A percentile compares a stretch with the other conserved stretches of the same genome.
Evolutionary conservation across 2,113 vertebrate species (phyloP).

Genomic region (Phylloscopus trochiloides): DNA sequence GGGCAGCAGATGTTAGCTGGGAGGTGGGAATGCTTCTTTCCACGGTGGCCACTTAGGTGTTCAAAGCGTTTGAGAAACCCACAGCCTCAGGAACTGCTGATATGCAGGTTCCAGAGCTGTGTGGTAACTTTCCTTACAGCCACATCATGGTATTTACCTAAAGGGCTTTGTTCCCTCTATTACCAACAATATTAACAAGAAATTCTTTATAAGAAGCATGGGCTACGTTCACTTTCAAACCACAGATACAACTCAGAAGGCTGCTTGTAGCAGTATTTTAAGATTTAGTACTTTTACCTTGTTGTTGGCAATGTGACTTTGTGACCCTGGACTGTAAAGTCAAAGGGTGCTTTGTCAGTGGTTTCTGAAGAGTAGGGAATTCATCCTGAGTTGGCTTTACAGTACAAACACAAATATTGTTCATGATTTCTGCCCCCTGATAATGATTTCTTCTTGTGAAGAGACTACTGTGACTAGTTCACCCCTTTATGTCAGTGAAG

Average conservation of each 20-base stretch:
- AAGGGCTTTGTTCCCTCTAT: not conserved
- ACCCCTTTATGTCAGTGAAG: not conserved
- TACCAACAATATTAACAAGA: not conserved
- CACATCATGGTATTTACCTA: not conserved
- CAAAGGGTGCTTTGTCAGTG: not conserved
- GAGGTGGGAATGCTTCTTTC: not conserved
- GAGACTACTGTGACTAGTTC: not conserved
- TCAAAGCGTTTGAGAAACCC: not conserved
- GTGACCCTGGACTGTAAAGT: not conserved
- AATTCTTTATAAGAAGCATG: not conserved
- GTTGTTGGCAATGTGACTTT: not conserved
- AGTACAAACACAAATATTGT: not conserved
- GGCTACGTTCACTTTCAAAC: not conserved
- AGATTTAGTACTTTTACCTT: not conserved
- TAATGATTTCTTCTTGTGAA: not conserved
- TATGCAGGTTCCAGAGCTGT: not conserved
- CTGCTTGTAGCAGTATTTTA: not conserved
- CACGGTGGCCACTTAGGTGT: rapidly evolving
- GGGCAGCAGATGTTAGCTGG: not conserved
- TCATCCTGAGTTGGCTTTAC: not conserved
- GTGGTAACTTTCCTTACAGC: not conserved
- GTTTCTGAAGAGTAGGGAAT: not conserved
- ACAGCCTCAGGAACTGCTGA: not conserved
- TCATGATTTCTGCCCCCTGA: not conserved
- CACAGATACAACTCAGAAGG: not conserved